Base-by-base conservation (phyloP, 2,888 invertebrate species). In the Ochropleura leucogaster region DNA sequence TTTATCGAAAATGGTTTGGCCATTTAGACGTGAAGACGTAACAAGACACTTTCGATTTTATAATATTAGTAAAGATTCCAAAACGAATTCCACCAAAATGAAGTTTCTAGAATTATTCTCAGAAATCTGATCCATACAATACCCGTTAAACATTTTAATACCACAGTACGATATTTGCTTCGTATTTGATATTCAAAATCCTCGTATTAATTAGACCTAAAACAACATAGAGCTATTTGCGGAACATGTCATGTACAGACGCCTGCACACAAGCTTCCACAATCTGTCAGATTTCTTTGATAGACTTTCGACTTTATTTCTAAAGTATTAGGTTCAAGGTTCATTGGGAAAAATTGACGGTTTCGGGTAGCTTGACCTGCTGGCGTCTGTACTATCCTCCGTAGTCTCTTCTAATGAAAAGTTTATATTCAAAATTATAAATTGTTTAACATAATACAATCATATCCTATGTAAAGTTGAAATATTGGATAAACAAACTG, bases 201-300 rank as follows among this genome's bases (percentile, higher is more conserved):
- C 72, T 49, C 20, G 68, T 63, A 74, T 76, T 82, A 84, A 84
- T 84, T 85, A 72, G 14, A 53, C 85, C 85, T 85, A 85, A 76
- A 73, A 76, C 62, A 85, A 84, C 74, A 85, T 46, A 40, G 51
- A 30, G 42, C 46, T 64, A 64, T 71, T 30, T 78, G 18, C 30
- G 47, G 42, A 59, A 63, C 68, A 40, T 55, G 44, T 74, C 55
- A 77, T 85, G 67, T 46, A n/a, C n/a, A n/a, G n/a, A n/a, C n/a
- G n/a, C n/a, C n/a, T n/a, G n/a, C n/a, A n/a, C n/a, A n/a, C n/a
- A n/a, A n/a, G n/a, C n/a, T n/a, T n/a, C n/a, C n/a, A n/a, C n/a
- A n/a, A n/a, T n/a, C n/a, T n/a, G n/a, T n/a, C n/a, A n/a, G n/a
- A n/a, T n/a, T n/a, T n/a, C n/a, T n/a, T n/a, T n/a, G n/a, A n/a